Evolutionary conservation across 2,888 invertebrate genomes (phyloP).

Genomic region (Plusia festucae): DNA sequence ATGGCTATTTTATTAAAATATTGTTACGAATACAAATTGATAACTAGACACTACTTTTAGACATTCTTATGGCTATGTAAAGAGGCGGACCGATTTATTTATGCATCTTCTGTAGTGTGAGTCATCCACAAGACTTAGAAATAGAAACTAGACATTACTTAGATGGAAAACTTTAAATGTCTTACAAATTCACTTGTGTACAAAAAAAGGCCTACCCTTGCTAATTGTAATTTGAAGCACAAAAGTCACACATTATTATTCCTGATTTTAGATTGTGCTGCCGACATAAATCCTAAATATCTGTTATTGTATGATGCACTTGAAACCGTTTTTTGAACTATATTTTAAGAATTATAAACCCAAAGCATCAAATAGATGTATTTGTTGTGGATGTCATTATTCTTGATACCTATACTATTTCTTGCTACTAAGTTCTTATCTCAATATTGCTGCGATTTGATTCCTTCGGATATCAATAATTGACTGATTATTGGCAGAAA

Average conservation of each 20-base stretch:
- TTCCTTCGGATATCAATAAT: neutral
- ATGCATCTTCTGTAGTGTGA: constrained; percentile 37
- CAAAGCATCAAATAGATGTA: neutral
- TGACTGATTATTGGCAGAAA: constrained; percentile 1
- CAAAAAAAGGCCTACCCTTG: constrained; percentile 4
- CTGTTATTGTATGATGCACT: neutral
- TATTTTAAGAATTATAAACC: neutral
- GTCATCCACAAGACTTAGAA: constrained; percentile 23
- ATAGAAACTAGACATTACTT: constrained; percentile 36
- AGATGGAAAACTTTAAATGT: constrained; percentile 9
- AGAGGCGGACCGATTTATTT: constrained; percentile 25
- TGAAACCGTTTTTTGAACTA: neutral
- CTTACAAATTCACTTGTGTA: constrained; percentile 1
- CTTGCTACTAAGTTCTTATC: neutral
- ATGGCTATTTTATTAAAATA: neutral
- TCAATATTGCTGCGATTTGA: neutral
- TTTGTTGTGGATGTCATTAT: neutral
- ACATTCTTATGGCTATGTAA: constrained; percentile 41
- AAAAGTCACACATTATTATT: neutral
- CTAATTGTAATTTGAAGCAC: neutral
- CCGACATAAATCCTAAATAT: neutral
- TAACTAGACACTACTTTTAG: constrained; percentile 15
- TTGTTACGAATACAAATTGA: constrained; percentile 13
- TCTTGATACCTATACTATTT: neutral
- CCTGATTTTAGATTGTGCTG: neutral